phyloP scores from a whole-genome alignment of 2,888 invertebrate species.

The Tetanocera ferruginea region DNA sequence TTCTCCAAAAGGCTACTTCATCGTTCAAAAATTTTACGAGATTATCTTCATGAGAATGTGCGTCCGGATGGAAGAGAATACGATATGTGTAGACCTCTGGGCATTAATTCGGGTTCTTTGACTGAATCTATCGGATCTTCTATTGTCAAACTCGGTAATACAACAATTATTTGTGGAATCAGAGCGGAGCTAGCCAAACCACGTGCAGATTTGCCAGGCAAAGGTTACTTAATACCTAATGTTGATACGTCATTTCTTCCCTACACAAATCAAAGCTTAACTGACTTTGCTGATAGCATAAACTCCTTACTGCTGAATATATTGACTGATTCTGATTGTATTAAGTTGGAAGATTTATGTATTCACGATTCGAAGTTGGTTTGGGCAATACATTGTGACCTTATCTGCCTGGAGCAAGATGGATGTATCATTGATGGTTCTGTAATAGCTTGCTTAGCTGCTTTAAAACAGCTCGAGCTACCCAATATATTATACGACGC shows the following conservation, averaged over 20 bases:
- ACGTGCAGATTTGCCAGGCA: not conserved
- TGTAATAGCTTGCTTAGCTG: constrained; percentile 22
- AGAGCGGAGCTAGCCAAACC: constrained; percentile 22
- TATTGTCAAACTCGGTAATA: constrained; percentile 8
- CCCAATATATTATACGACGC: constrained; percentile 15
- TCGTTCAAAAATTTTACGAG: not conserved
- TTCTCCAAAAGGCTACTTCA: not conserved
- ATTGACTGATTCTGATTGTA: not conserved
- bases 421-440: constrained; percentile 16
- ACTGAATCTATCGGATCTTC: constrained; percentile 4
- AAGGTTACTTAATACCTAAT: constrained; percentile 19
- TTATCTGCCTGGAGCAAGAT: constrained; percentile 23
- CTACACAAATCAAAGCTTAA: not conserved
- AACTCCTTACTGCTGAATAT: constrained; percentile 3
- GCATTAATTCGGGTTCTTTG: constrained; percentile 5
- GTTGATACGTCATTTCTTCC: constrained; percentile 23
- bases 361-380: constrained; percentile 19
- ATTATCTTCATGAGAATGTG: constrained; percentile 7
- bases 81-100: constrained; percentile 20
- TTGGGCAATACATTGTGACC: constrained; percentile 18
- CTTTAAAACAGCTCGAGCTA: not conserved
- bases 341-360: constrained; percentile 12
- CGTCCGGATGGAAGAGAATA: constrained; percentile 15
- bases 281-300: constrained; percentile 4
- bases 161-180: constrained; percentile 16